Conservation (phyloP, 2,113 vertebrate genomes). For the Rhinoptilus africanus region DNA sequence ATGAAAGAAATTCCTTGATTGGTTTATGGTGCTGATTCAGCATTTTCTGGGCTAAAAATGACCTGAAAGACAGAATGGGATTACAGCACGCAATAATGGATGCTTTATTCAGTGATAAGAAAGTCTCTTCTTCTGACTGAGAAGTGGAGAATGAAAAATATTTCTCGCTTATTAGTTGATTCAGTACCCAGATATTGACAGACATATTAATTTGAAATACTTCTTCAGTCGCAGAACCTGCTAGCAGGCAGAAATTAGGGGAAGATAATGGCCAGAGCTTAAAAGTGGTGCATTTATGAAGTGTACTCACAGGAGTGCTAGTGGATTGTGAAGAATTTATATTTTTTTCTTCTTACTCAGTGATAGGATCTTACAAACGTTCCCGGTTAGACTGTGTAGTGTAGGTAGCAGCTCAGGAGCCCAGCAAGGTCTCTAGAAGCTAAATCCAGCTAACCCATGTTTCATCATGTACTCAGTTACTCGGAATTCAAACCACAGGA, state of each 20-base stretch:
- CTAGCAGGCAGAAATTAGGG: slow-evolving; percentile 36
- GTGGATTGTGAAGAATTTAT: slow-evolving; percentile 2
- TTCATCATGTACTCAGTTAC: background rate
- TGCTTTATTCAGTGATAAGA: slow-evolving; percentile 48
- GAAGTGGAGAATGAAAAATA: slow-evolving; percentile 39
- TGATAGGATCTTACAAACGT: background rate
- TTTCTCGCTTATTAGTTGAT: slow-evolving; percentile 51
- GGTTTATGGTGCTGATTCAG: slow-evolving; percentile 64
- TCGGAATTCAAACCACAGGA: background rate
- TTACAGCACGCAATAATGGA: background rate
- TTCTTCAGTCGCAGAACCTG: slow-evolving; percentile 22
- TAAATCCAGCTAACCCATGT: background rate
- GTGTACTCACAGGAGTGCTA: background rate
- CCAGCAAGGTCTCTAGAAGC: background rate
- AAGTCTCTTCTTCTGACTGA: slow-evolving; percentile 45
- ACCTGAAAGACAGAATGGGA: slow-evolving; percentile 28
- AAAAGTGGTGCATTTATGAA: slow-evolving; percentile 14
- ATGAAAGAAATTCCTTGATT: slow-evolving; percentile 67
- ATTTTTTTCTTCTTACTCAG: background rate
- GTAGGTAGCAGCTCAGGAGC: background rate
- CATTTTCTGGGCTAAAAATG: slow-evolving; percentile 51
- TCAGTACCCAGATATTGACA: slow-evolving; percentile 54
- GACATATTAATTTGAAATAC: slow-evolving; percentile 63
- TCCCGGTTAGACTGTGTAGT: background rate
- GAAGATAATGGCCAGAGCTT: slow-evolving; percentile 14